Evolutionary conservation across 1,140 invertebrate species (phyloP).

Genomic region (Andrena cerasifolii): DNA sequence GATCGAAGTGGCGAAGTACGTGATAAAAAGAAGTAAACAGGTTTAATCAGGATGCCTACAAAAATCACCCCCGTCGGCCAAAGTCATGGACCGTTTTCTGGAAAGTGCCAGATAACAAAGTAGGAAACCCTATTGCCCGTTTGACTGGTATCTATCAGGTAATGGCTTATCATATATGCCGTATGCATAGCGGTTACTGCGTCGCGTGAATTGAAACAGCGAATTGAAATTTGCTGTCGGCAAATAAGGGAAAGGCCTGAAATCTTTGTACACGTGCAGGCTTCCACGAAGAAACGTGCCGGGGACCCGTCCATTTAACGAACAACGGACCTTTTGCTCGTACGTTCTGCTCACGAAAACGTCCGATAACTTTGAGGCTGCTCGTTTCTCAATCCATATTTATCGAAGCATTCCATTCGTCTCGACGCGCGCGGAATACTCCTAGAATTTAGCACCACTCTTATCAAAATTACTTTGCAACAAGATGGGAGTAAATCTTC

Average conservation of each 20-base stretch:
- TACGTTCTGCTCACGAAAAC: too few species aligned
- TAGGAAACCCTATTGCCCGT: slow-evolving; percentile 5
- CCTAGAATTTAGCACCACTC: too few species aligned
- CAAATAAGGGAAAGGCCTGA: slow-evolving; percentile 43
- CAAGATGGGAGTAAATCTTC: too few species aligned
- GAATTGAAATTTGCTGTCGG: slow-evolving; percentile 42
- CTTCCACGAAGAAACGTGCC: neutral
- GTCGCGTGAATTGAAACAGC: slow-evolving; percentile 25
- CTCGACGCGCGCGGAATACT: too few species aligned
- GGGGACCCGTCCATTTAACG: neutral
- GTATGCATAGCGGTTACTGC: slow-evolving; percentile 28
- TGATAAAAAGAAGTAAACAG: neutral
- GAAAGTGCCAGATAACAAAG: slow-evolving; percentile 1
- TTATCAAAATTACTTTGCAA: too few species aligned
- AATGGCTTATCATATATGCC: slow-evolving; percentile 39
- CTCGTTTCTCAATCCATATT: neutral
- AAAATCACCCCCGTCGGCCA: neutral
- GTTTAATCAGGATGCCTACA: neutral
- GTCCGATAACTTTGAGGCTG: neutral
- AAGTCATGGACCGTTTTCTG: neutral
- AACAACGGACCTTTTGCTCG: neutral
- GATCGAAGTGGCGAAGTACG: neutral
- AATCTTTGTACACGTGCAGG: slow-evolving; percentile 8
- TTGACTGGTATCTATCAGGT: slow-evolving; percentile 34
- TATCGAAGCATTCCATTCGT: neutral